These are phyloP conservation scores for Sesia bembeciformis DNA, from an alignment of 2,888 invertebrate genomes.

Conservation along the genomic window DNA sequence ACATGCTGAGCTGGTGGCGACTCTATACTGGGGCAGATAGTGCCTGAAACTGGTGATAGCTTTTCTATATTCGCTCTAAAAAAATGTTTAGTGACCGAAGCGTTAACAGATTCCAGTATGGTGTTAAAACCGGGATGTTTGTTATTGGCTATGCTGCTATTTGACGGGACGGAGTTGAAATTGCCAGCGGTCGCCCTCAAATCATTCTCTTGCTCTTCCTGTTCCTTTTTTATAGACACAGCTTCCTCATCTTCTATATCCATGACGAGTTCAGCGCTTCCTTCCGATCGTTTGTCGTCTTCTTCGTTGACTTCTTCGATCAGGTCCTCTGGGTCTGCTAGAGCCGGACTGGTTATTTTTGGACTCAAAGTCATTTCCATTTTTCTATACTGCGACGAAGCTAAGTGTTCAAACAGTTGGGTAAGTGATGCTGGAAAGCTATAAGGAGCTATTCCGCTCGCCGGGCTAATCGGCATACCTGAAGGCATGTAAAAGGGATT, in stretches of 20 bases:
- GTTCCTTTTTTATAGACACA: slow-evolving; percentile 58
- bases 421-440: slow-evolving; percentile 74
- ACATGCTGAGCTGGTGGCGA: slow-evolving; percentile 38
- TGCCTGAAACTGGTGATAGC: slow-evolving; percentile 72
- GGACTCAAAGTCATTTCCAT: slow-evolving; percentile 38
- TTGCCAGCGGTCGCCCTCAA: slow-evolving; percentile 28
- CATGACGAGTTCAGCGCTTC: slow-evolving; percentile 79
- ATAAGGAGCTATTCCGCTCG: slow-evolving; percentile 63
- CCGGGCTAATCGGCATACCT: slow-evolving; percentile 67
- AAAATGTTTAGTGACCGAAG: slow-evolving; percentile 83
- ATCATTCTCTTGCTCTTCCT: slow-evolving; percentile 41
- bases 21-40: slow-evolving; percentile 51
- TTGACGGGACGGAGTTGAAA: slow-evolving; percentile 45
- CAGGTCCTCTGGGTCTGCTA: slow-evolving; percentile 73
- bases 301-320: slow-evolving; percentile 77
- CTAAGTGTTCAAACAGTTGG: slow-evolving; percentile 79
- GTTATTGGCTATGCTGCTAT: slow-evolving; percentile 49
- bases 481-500: slow-evolving; percentile 78
- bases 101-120: slow-evolving; percentile 82
- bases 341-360: slow-evolving; percentile 32
- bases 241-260: slow-evolving; percentile 77
- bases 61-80: slow-evolving; percentile 81
- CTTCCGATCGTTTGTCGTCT: slow-evolving; percentile 64
- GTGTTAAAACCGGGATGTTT: slow-evolving; percentile 79
- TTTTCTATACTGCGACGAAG: slow-evolving; percentile 63